Percentiles rank a stretch among this genome's conserved stretches.
These are phyloP conservation scores for Monochamus alternatus DNA, from an alignment of 2,888 invertebrate species.

Conservation along the genomic window DNA sequence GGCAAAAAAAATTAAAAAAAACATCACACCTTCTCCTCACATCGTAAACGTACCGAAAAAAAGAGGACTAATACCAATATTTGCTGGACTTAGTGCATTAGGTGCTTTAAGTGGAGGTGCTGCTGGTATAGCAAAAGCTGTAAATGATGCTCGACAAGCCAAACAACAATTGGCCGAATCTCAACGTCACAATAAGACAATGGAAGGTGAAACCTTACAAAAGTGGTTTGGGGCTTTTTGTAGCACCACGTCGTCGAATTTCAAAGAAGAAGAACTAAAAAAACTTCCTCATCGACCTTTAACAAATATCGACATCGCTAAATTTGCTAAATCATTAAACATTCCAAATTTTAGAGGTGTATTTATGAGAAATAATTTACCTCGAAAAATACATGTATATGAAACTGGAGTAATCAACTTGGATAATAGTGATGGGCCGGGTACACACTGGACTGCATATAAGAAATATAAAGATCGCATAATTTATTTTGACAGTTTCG, in stretches of 20 bases:
- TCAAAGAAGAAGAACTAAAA: no score
- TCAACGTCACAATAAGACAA: slow-evolving; percentile 55
- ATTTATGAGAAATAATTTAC: slow-evolving; percentile 1
- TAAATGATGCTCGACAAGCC: slow-evolving; percentile 52
- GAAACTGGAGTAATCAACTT: no score
- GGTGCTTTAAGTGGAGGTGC: slow-evolving; percentile 50
- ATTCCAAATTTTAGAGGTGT: slow-evolving; percentile 8
- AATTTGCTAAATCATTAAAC: not conserved
- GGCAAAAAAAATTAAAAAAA: slow-evolving; percentile 19
- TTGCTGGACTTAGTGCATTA: slow-evolving; percentile 53
- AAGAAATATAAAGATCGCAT: no score
- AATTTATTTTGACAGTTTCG: no score
- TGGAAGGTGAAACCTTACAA: slow-evolving; percentile 46
- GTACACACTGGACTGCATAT: no score
- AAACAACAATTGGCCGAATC: slow-evolving; percentile 52
- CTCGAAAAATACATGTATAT: no score
- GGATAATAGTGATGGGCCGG: no score
- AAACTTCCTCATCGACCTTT: slow-evolving; percentile 2
- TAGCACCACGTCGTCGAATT: not conserved
- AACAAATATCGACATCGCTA: not conserved
- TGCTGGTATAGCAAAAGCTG: slow-evolving; percentile 54
- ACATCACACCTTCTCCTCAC: slow-evolving; percentile 17
- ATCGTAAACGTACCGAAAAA: slow-evolving; percentile 30
- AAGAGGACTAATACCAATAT: slow-evolving; percentile 35
- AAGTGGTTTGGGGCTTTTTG: slow-evolving; percentile 10